phyloP scores from a whole-genome alignment of 2,797 vertebrate genomes.

The Squalus acanthias region DNA sequence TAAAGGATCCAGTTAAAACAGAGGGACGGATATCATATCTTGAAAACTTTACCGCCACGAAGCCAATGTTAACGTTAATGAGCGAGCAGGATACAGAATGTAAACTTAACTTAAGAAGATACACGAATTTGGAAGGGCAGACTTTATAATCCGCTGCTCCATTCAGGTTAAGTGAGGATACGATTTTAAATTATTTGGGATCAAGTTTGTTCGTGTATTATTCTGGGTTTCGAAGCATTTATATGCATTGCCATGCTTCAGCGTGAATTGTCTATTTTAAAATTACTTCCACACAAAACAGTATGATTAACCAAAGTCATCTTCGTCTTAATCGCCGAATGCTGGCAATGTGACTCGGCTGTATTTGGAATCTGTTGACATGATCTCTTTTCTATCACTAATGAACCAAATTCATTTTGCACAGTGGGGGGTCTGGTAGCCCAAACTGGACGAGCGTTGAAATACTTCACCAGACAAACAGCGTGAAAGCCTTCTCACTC shows the following conservation, averaged over 20 bases:
- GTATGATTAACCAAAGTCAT: no score
- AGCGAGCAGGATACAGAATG: background rate
- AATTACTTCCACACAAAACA: background rate
- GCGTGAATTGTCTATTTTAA: background rate
- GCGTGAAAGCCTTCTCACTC: background rate
- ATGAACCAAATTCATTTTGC: background rate
- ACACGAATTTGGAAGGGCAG: background rate
- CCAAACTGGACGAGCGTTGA: background rate
- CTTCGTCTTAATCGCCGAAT: no score
- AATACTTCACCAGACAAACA: background rate
- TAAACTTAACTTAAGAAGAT: background rate
- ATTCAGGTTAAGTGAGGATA: background rate
- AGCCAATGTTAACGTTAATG: background rate
- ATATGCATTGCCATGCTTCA: no score
- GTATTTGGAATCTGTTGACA: background rate
- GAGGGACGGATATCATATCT: background rate
- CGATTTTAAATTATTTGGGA: background rate
- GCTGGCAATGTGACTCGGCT: background rate
- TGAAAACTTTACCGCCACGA: background rate
- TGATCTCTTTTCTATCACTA: background rate
- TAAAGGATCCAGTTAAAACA: background rate
- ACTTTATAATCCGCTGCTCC: no score
- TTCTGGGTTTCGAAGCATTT: background rate
- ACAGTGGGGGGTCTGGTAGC: background rate
- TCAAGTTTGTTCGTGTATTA: background rate